A percentile compares a stretch with the other conserved stretches of the same genome.
Evolutionary conservation across 2,888 invertebrate genomes (phyloP).

Genomic region (Athalia rosae): DNA sequence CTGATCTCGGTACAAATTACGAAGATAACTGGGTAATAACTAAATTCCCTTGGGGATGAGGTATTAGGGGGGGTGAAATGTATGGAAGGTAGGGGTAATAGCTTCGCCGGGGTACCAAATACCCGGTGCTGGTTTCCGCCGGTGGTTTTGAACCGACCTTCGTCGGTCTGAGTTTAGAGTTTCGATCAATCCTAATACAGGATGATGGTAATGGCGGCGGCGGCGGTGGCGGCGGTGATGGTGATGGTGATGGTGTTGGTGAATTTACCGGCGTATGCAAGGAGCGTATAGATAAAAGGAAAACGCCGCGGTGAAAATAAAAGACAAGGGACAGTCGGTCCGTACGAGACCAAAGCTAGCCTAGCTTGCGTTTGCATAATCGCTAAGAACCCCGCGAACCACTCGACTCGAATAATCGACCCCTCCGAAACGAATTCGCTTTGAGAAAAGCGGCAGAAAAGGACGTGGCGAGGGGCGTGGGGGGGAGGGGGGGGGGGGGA

Average conservation of each 20-base stretch:
- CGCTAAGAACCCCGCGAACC: background rate
- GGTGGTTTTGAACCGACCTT: too few species aligned
- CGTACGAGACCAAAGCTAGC: background rate
- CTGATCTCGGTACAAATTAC: conserved; percentile 49
- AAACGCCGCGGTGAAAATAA: background rate
- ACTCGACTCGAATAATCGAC: conserved; percentile 6
- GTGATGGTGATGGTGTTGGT: background rate
- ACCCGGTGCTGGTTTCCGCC: background rate
- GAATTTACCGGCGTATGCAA: background rate
- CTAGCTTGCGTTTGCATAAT: background rate
- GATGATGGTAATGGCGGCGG: too few species aligned
- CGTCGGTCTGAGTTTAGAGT: too few species aligned
- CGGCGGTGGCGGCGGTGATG: too few species aligned
- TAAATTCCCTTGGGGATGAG: conserved; percentile 55
- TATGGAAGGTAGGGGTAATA: background rate
- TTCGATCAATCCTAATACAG: too few species aligned
- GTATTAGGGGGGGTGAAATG: too few species aligned
- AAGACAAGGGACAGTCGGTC: background rate
- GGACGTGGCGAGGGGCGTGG: too few species aligned
- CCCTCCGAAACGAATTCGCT: background rate
- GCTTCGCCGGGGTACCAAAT: background rate
- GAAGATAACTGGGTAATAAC: conserved; percentile 64
- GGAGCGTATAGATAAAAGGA: background rate
- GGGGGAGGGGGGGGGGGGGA: too few species aligned
- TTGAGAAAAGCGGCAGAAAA: background rate